Conservation (phyloP, 2,797 vertebrate species). For the Holocentrus rufus region DNA sequence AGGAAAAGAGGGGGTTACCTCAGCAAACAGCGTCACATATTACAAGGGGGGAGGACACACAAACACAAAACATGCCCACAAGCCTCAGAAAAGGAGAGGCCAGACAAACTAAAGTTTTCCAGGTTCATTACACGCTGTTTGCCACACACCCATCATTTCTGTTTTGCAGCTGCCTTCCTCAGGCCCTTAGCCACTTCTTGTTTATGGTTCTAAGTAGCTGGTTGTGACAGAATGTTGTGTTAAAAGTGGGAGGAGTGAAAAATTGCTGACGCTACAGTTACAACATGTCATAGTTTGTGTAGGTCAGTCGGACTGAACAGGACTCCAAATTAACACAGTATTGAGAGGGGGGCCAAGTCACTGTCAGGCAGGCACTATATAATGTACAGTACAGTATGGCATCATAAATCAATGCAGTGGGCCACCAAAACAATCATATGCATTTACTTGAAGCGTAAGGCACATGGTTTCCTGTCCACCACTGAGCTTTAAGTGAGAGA, state of each 20-base stretch:
- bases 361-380: neutral
- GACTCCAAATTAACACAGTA: conserved; percentile 23
- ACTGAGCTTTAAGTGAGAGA: too few species aligned
- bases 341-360: conserved; percentile 9
- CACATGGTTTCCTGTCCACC: too few species aligned
- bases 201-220: conserved; percentile 15
- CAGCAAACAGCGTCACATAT: neutral
- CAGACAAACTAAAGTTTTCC: neutral
- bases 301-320: neutral
- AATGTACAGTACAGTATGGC: neutral
- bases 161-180: neutral
- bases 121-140: neutral
- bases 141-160: neutral
- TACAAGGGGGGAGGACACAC: conserved; percentile 2
- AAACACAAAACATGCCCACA: neutral
- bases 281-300: conserved; percentile 44
- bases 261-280: conserved; percentile 33
- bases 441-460: too few species aligned
- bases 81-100: neutral
- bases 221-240: conserved; percentile 37
- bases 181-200: neutral
- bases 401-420: neutral
- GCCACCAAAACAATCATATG: too few species aligned
- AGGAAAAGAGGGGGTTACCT: conserved; percentile 2
- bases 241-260: conserved; percentile 9